Base-by-base conservation (phyloP, 2,888 invertebrate genomes). In the Cheilosia grossa region DNA sequence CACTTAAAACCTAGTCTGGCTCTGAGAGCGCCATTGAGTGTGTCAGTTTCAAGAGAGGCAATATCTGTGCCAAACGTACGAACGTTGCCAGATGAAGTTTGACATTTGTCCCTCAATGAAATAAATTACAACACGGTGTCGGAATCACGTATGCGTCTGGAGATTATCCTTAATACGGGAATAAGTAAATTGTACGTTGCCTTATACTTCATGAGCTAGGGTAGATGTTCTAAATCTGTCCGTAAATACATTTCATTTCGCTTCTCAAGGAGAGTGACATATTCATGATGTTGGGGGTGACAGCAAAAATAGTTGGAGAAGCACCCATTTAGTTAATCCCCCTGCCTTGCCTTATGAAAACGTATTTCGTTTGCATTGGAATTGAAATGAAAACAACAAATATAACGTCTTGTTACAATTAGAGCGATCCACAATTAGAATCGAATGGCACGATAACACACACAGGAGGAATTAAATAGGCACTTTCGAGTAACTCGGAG, bases 151-250 rank as follows among this genome's bases (percentile, higher is more conserved):
- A 82, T 77, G 72, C 61, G 66, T 59, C 69, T 67, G 67, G 51
- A 67, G 85, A 85, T 85, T 85, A 85, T 85, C 85, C 85, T 81
- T 81, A 85, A 85, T 72, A 67, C 81, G 56, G 72, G 58, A 82
- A 79, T 80, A 69, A 83, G 74, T 74, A 64, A 74, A 83, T 82
- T 78, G 77, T 47, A 56, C 73, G 67, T 44, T 19, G 17, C 15
- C n/a, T 67, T 37, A 30, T 30, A 13, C 37, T 37, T 40, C 21
- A 24, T 56, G 33, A 51, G 54, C 5, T 19, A 54, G 66, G 67
- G 69, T 53, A 33, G 66, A 61, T 24, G 44, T 66, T 70, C 80
- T 70, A 80, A 80, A 77, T 85, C 81, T 77, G 85, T 81, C 72
- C 72, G 58, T 81, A 85, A 70, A 80, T 80, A 80, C 64, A 75